Percentiles rank a stretch among this genome's conserved stretches.
Evolutionary conservation across 2,888 invertebrate species (phyloP).

Genomic region (Rhodophaea formosa): DNA sequence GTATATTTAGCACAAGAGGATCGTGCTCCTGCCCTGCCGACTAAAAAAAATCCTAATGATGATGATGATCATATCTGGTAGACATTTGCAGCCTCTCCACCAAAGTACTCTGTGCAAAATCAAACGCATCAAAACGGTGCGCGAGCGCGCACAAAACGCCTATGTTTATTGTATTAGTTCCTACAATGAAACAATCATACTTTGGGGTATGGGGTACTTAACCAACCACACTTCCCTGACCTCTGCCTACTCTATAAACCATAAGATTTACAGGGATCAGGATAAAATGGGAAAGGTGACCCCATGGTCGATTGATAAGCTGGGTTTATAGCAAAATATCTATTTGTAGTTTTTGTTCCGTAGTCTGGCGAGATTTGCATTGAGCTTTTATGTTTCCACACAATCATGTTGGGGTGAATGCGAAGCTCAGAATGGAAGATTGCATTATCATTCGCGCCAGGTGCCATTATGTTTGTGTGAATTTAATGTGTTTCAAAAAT

Average conservation of each 20-base stretch:
- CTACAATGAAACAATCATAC: slow-evolving; percentile 46
- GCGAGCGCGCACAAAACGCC: slow-evolving; percentile 47
- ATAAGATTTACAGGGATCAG: slow-evolving; percentile 23
- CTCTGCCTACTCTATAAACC: background rate
- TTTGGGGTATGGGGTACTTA: slow-evolving; percentile 31
- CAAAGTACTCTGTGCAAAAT: slow-evolving; percentile 26
- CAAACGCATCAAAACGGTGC: slow-evolving; percentile 37
- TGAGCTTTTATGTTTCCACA: slow-evolving; percentile 35
- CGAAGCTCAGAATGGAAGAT: slow-evolving; percentile 15
- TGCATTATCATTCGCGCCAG: slow-evolving; percentile 5
- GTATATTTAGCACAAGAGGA: too few species aligned
- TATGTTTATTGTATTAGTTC: slow-evolving; percentile 46
- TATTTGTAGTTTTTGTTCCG: slow-evolving; percentile 47
- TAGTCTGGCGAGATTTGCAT: slow-evolving; percentile 39
- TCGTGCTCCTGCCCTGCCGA: too few species aligned
- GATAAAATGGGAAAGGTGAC: slow-evolving; percentile 29
- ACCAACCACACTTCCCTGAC: slow-evolving; percentile 25
- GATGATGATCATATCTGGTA: too few species aligned
- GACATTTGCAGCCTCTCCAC: slow-evolving; percentile 6
- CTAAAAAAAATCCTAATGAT: too few species aligned
- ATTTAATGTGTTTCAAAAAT: background rate
- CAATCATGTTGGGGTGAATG: slow-evolving; percentile 33
- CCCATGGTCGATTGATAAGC: slow-evolving; percentile 40
- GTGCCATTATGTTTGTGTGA: slow-evolving; percentile 11
- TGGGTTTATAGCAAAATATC: slow-evolving; percentile 43